phyloP scores from a whole-genome alignment of 2,888 invertebrate species.

The Cantharis rustica region DNA sequence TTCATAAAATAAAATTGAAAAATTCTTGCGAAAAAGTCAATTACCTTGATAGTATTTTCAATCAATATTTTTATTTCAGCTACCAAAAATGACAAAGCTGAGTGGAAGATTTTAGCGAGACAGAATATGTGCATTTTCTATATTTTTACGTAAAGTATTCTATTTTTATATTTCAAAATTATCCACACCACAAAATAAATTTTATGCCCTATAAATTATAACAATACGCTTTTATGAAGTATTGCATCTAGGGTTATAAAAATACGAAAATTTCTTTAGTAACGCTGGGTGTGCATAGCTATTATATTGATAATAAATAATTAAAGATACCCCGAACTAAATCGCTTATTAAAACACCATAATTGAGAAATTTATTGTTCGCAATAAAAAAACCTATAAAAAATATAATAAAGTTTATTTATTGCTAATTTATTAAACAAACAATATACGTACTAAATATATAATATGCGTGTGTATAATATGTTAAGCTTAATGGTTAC shows the following conservation, averaged over 20 bases:
- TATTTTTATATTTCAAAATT: background rate
- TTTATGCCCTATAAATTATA: background rate
- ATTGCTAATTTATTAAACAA: no score
- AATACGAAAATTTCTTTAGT: background rate
- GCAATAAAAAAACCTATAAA: background rate
- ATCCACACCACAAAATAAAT: background rate
- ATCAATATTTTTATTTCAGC: slow-evolving; percentile 6
- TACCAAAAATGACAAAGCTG: slow-evolving; percentile 2
- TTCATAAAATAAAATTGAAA: slow-evolving; percentile 20
- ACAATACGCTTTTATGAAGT: background rate
- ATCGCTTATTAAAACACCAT: background rate
- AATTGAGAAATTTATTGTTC: background rate
- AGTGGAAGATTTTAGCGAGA: background rate
- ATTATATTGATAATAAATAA: background rate
- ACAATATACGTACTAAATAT: no score
- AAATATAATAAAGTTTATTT: no score
- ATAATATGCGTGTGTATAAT: no score
- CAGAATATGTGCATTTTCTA: background rate
- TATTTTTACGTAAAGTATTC: background rate
- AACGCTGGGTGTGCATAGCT: background rate
- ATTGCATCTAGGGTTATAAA: background rate
- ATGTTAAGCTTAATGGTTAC: no score
- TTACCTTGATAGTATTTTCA: slow-evolving; percentile 8
- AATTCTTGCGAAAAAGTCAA: slow-evolving; percentile 19
- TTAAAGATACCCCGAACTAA: background rate